Evolutionary conservation across 2,888 invertebrate genomes (phyloP).

Genomic region (Hirtodrosophila duncani): DNA sequence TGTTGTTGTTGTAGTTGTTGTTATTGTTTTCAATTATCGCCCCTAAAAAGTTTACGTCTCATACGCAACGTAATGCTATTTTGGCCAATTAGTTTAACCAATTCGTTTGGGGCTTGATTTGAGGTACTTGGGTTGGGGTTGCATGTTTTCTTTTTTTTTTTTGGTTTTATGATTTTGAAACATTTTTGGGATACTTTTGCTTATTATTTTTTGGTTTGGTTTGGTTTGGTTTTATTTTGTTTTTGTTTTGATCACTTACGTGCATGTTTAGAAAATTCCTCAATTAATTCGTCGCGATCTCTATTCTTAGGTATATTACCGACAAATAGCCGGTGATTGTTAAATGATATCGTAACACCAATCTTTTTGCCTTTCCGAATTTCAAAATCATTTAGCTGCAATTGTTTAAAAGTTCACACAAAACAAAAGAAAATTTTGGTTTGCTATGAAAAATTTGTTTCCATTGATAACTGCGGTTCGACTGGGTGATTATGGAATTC

Average conservation of each 20-base stretch:
- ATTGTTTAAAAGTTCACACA: conserved; percentile 84
- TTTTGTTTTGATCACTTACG: conserved; percentile 86
- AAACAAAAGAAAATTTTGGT: conserved; percentile 70
- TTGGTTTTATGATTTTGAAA: conserved; percentile 20
- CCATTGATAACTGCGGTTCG: conserved; percentile 48
- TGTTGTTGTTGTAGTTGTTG: conserved; percentile 29
- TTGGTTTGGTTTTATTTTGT: conserved; percentile 49
- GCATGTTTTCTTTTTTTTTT: conserved; percentile 3
- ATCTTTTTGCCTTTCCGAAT: conserved; percentile 99
- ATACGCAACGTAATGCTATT: conserved; percentile 6
- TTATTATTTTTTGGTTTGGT: conserved; percentile 35
- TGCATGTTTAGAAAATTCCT: conserved; percentile 99
- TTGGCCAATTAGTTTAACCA: conserved; percentile 38
- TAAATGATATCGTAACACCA: conserved; percentile 99
- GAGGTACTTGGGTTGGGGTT: conserved; percentile 15
- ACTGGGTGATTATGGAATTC: conserved; percentile 38
- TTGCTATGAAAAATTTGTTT: conserved; percentile 71
- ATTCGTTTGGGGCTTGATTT: conserved; percentile 39
- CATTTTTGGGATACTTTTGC: conserved; percentile 23
- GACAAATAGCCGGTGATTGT: conserved; percentile 99
- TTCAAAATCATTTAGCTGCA: conserved; percentile 99
- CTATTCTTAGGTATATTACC: conserved; percentile 99
- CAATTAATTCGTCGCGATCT: conserved; percentile 99
- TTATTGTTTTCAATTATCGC: conserved; percentile 72
- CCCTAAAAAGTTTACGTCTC: conserved; percentile 48